Base-by-base conservation (phyloP, 2,888 invertebrate genomes). In the Galerucella nymphaeae region DNA sequence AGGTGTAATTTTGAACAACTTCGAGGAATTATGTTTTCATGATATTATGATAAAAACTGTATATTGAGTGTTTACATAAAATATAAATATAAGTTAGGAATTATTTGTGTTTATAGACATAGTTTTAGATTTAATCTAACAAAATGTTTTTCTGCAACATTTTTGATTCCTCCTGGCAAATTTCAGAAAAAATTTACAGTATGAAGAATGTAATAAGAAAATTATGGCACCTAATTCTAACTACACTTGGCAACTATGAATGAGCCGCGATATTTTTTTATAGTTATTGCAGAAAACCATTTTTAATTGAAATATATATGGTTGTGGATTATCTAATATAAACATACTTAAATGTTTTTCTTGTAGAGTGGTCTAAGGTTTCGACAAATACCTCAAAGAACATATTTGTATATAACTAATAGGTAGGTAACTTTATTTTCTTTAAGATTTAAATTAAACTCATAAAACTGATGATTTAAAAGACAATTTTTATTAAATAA, bases 291-390 rank as follows among this genome's bases (percentile, higher is more conserved):
- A 53, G 53, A 53, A 53, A 53, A 53, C 1, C 4, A 53, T 53
- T 53, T 53, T 18, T 18, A 2, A 18, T n/a, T n/a, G n/a, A 18
- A 10, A 58, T 14, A 58, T 6, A 58, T 4, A 14, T 58, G 58
- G 58, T 30, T 30, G 14, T 58, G 58, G 58, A 58, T 30, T 30
- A 30, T 30, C 23, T 30, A 48, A 23, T 13, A 50, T n/a, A 23
- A 64, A 64, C 18, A 2, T 30, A 53, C 38, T 50, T n/a, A 64
- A 18, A n/a, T 66, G 14, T 66, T 66, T 66, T 41, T 66, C 57
- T 66, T 42, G 42, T 66, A 66, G 66, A 66, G 23, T 11, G 66
- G 66, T 66, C 13, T 66, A 55, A 66, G 66, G 66, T 30, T 23
- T 41, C 42, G 14, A 48, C 30, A 38, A 30, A 20, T 42, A 53